Percentiles rank a stretch among this genome's conserved stretches.
These are phyloP conservation scores for Antigone vipio DNA, from an alignment of 2,113 vertebrate species.

Conservation along the genomic window DNA sequence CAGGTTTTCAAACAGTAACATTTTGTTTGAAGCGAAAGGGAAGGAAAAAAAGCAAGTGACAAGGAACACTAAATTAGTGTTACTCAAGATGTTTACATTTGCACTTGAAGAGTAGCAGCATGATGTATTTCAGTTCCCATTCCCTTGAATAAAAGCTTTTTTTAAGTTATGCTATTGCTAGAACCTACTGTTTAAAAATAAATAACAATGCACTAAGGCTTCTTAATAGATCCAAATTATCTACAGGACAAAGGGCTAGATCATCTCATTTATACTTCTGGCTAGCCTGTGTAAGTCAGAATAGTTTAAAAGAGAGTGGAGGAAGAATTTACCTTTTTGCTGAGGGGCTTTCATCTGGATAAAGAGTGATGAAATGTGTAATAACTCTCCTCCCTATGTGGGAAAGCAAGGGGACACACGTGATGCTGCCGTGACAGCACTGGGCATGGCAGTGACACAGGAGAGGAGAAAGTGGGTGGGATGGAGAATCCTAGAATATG, in stretches of 20 bases:
- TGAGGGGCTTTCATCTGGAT: background rate
- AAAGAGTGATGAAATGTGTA: background rate
- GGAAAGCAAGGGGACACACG: background rate
- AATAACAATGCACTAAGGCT: background rate
- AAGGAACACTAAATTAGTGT: background rate
- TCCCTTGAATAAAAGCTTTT: background rate
- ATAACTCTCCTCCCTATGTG: background rate
- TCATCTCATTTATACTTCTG: background rate
- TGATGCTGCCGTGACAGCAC: background rate
- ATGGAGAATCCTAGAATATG: background rate
- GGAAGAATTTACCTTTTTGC: background rate
- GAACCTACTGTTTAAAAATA: background rate
- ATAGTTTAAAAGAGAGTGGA: background rate
- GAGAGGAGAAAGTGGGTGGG: background rate
- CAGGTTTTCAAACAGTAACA: conserved; percentile 29
- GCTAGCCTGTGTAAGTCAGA: background rate
- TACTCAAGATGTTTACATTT: background rate
- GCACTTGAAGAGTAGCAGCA: background rate
- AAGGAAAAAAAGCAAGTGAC: background rate
- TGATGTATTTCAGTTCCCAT: background rate
- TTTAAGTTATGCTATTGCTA: background rate
- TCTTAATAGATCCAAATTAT: background rate
- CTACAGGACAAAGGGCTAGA: background rate
- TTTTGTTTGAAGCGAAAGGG: conserved; percentile 2
- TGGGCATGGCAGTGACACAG: background rate